Evolutionary conservation across 1,140 invertebrate species (phyloP).

Genomic region (Chionoecetes opilio): DNA sequence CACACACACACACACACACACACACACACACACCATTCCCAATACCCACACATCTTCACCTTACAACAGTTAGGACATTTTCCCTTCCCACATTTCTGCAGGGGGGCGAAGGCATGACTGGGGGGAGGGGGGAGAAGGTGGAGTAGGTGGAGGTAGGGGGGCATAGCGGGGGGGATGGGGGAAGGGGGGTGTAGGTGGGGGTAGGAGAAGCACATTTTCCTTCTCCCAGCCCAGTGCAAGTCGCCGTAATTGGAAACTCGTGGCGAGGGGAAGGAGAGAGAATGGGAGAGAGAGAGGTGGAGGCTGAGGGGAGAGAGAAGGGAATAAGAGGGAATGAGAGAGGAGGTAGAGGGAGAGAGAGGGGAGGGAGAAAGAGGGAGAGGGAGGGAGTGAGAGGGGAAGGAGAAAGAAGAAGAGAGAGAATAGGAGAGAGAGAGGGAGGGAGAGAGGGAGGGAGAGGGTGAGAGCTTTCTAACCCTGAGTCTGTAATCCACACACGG

Average conservation of each 20-base stretch:
- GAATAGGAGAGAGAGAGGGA: background rate
- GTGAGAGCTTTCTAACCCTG: background rate
- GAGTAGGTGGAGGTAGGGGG: no score
- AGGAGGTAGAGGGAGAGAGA: background rate
- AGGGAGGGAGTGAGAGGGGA: no score
- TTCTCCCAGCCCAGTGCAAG: no score
- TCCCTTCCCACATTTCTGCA: background rate
- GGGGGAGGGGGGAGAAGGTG: background rate
- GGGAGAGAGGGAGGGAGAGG: background rate
- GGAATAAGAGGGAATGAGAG: background rate
- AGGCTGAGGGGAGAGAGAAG: background rate
- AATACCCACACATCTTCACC: background rate
- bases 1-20: constrained; percentile 52
- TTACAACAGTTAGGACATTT: background rate
- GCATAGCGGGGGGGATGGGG: background rate
- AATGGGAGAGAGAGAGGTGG: background rate
- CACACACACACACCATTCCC: background rate
- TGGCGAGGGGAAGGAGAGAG: background rate
- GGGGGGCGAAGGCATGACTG: background rate
- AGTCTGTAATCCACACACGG: background rate
- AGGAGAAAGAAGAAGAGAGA: no score
- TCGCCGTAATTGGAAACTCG: background rate
- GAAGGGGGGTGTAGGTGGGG: background rate
- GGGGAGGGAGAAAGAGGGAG: background rate
- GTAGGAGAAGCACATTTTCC: background rate